Evolutionary conservation across 2,113 vertebrate species (phyloP).

Genomic region (Montifringilla adamsi): DNA sequence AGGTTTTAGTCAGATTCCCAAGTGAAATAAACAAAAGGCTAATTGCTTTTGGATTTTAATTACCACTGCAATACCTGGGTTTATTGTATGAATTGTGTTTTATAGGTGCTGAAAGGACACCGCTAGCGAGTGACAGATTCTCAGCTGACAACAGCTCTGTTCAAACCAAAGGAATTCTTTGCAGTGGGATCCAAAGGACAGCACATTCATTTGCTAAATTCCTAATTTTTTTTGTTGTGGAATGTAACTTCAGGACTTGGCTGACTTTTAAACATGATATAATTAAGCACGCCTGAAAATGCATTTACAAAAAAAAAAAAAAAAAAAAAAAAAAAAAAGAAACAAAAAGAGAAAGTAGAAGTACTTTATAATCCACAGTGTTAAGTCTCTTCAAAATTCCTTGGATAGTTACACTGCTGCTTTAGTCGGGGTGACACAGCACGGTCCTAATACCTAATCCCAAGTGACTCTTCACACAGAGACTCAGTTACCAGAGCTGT

Average conservation of each 20-base stretch:
- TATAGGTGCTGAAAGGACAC: slow-evolving; percentile 32
- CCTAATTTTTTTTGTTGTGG: background rate
- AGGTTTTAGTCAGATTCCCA: slow-evolving; percentile 34
- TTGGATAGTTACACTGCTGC: background rate
- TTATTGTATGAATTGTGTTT: slow-evolving; percentile 24
- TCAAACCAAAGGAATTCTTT: background rate
- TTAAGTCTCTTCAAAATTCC: background rate
- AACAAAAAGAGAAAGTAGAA: background rate
- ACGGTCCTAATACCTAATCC: background rate
- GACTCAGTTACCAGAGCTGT: background rate
- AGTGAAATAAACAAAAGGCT: slow-evolving; percentile 60
- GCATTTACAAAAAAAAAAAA: background rate
- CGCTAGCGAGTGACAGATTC: slow-evolving; percentile 1
- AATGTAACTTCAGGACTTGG: slow-evolving; percentile 1
- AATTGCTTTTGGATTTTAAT: slow-evolving; percentile 69
- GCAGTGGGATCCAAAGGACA: background rate
- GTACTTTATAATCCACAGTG: background rate
- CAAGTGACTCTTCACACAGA: background rate
- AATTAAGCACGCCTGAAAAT: slow-evolving; percentile 18
- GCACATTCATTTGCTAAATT: background rate
- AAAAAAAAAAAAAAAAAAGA: background rate
- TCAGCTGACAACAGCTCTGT: background rate
- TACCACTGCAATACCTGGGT: slow-evolving; percentile 43
- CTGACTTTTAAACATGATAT: slow-evolving; percentile 38
- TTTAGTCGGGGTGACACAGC: background rate